Evolutionary conservation across 2,888 invertebrate species (phyloP), one percentile per base, ranked within the genome.

Genomic region (Herminia tarsipennalis): DNA sequence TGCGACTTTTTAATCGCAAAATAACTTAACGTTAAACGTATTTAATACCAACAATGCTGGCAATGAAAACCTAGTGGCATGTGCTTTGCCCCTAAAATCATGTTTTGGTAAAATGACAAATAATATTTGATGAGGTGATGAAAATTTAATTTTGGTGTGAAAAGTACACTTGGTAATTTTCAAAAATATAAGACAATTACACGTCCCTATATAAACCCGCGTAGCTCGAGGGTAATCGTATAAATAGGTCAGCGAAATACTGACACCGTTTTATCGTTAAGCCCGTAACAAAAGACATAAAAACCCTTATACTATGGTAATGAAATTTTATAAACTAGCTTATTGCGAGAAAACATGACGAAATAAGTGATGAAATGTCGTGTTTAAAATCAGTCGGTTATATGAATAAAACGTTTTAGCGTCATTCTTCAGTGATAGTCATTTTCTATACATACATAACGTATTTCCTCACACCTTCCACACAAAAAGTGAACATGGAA

Each of bases 401-500:
- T 12, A 16, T n/a, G 2, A n/a, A 5, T 2, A 28, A 25, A 25
- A 32, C 20, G 6, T 20, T 16, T 13, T 16, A 12, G 14, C 9
- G 6, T 34, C n/a, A 13, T 21, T 14, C 21, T 22, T n/a, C n/a
- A 4, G n/a, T n/a, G n/a, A 5, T 22, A 34, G n/a, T 16, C 8
- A 20, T 18, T n/a, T 16, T 17, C 12, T 9, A 35, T 18, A 10
- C 13, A n/a, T 13, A 8, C 39, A 48, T 4, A 32, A 45, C 62
- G 49, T 53, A 51, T 35, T 57, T 35, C 29, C 29, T 25, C 50
- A 48, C 17, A 42, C 28, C 35, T 9, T 40, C 29, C 24, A 52
- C 33, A 51, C 27, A 39, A 44, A 34, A 28, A 14, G 60, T 60
- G 61, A 61, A 27, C 37, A 70, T 73, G 73, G 73, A 75, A 75